A percentile compares a stretch with the other conserved stretches of the same genome.
phyloP scores from a whole-genome alignment of 2,888 invertebrate species.

The Phragmatobia fuliginosa region DNA sequence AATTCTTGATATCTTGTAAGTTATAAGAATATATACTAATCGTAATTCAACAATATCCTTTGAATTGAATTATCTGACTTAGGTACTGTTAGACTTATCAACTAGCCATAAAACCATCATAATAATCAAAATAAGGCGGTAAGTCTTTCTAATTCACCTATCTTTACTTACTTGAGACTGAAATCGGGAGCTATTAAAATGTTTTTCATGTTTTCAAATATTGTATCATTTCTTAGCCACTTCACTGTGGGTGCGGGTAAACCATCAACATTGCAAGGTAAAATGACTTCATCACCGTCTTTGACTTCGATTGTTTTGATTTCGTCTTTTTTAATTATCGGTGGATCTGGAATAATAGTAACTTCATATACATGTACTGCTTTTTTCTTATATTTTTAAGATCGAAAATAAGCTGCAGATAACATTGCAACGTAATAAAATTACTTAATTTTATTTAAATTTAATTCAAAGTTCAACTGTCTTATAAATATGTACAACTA shows the following conservation, averaged over 20 bases:
- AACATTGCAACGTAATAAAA: too few species aligned
- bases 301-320: constrained; percentile 19
- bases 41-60: too few species aligned
- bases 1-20: neutral
- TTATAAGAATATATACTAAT: neutral
- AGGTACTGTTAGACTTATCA: neutral
- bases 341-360: constrained; percentile 53
- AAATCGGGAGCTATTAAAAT: constrained; percentile 31
- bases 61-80: too few species aligned
- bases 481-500: constrained; percentile 33
- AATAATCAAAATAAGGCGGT: neutral
- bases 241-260: constrained; percentile 57
- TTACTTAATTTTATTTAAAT: too few species aligned
- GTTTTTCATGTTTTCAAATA: constrained; percentile 22
- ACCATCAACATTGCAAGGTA: constrained; percentile 57
- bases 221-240: constrained; percentile 54
- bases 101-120: neutral
- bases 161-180: constrained; percentile 58
- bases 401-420: too few species aligned
- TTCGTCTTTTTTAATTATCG: constrained; percentile 45
- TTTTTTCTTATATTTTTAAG: too few species aligned
- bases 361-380: too few species aligned
- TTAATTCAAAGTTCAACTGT: too few species aligned
- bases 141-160: neutral
- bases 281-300: constrained; percentile 44